Evolutionary conservation across 2,888 invertebrate genomes (phyloP).

Genomic region (Linnaemya tessellans): DNA sequence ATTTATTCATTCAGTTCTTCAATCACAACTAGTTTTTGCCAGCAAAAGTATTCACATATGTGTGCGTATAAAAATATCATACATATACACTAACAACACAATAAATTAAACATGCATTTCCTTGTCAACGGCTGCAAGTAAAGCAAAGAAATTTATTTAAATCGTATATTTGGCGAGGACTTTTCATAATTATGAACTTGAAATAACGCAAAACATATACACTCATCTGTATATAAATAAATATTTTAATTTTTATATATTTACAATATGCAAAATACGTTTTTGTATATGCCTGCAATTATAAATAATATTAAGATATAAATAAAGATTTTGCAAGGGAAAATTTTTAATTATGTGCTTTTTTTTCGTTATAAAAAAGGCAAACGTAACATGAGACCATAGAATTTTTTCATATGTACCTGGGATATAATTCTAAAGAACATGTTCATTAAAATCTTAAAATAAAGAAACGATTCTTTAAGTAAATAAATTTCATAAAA

Average conservation of each 20-base stretch:
- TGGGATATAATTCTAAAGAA: neutral
- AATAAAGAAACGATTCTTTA: neutral
- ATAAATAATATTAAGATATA: conserved; percentile 40
- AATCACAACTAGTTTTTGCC: conserved; percentile 31
- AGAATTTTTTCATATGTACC: too few relatives aligned
- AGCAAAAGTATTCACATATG: conserved; percentile 26
- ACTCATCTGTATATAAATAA: neutral
- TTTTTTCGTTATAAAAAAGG: conserved; percentile 2
- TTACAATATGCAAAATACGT: neutral
- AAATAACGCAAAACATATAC: conserved; percentile 70
- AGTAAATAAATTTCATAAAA: neutral
- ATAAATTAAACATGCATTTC: conserved; percentile 66
- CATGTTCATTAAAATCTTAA: conserved; percentile 33
- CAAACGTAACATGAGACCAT: neutral
- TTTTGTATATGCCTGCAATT: conserved; percentile 24
- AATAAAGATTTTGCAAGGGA: conserved; percentile 22
- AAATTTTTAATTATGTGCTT: conserved; percentile 48
- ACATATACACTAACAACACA: conserved; percentile 8
- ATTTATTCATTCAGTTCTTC: conserved; percentile 29
- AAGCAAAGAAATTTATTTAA: conserved; percentile 51
- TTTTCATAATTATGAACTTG: conserved; percentile 80
- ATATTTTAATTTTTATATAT: neutral
- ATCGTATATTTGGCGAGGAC: conserved; percentile 41
- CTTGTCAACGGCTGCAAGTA: conserved; percentile 46
- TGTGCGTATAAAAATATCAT: neutral